Base-by-base conservation (phyloP, 2,888 invertebrate genomes). In the Hedychridium roseum region DNA sequence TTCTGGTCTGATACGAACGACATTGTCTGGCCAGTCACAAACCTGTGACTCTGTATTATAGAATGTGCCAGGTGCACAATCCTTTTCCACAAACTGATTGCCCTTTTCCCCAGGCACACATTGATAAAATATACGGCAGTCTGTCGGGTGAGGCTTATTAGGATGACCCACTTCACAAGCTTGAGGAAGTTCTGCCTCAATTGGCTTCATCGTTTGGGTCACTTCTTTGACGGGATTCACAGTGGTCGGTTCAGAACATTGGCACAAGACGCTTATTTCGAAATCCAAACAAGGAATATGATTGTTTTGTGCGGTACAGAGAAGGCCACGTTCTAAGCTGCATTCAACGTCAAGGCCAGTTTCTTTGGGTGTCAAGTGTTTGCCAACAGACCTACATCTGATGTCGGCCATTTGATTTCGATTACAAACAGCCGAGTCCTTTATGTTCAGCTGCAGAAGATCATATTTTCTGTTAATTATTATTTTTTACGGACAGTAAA, bases 281-380 rank as follows among this genome's bases (percentile, higher is more conserved):
- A 93, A 94, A 80, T 94, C 93, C 1, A 86, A 84, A 64, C 94
- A 94, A 1, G 78, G 66, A 2, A 63, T 63, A 11, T 30, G 37
- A 4, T 66, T 67, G 7, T 74, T 68, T 43, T 68, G 59, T 2
- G 80, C 79, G 43, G 76, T 79, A 70, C 94, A 94, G 3, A 86
- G 77, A 0, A 94, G 80, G 0, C 94, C 94, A 9, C 82, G 81
- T 59, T 89, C 86, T 46, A 91, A 72, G 59, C 87, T 88, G 72
- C 94, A 94, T 61, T 88, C 87, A 0, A 88, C 90, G 68, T 90
- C 85, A 42, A 91, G 84, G 0, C 88, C 88, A 6, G 89, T 88
- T 42, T 87, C 84, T 62, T 89, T 89, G 0, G 87, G 82, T 0
- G 83, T 78, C 43, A 83, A 80, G 66, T 88, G 87, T 1, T 82